phyloP scores from a whole-genome alignment of 2,113 vertebrate species.

The Chlamydotis undulata region DNA sequence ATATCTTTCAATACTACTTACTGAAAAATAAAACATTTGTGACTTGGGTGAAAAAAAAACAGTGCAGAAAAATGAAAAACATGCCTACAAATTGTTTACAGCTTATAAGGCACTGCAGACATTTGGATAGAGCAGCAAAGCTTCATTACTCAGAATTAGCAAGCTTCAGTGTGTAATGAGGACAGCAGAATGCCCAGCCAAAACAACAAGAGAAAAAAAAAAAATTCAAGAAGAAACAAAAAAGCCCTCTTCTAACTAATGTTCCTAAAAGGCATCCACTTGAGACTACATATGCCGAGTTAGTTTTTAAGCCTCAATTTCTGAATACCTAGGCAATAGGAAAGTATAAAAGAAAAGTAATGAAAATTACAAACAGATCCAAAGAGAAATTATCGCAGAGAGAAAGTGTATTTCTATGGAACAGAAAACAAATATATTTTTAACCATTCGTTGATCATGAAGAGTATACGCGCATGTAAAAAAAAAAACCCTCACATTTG shows the following conservation, averaged over 20 bases:
- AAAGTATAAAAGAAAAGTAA: not conserved
- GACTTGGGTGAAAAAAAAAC: not conserved
- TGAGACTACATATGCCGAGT: not conserved
- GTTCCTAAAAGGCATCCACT: not conserved
- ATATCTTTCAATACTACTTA: not conserved
- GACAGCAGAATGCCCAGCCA: not conserved
- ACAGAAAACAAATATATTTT: not conserved
- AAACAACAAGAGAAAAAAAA: not conserved
- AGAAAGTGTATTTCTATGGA: not conserved
- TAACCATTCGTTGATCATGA: not conserved
- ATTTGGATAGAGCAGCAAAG: not conserved
- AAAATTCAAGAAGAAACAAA: not conserved
- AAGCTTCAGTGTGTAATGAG: not conserved
- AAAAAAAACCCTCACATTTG: not conserved
- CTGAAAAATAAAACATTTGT: not conserved
- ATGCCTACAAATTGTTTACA: not conserved
- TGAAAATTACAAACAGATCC: not conserved
- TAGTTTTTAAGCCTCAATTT: not conserved
- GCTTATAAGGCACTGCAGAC: not conserved
- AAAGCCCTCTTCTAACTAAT: not conserved
- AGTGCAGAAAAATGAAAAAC: not conserved
- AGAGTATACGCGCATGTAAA: fast-evolving
- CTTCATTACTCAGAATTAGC: not conserved
- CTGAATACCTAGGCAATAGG: not conserved
- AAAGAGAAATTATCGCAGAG: not conserved